Percentiles rank a stretch among this genome's conserved stretches.
Evolutionary conservation across 2,797 vertebrate genomes (phyloP).

Genomic region (Mus spretus): DNA sequence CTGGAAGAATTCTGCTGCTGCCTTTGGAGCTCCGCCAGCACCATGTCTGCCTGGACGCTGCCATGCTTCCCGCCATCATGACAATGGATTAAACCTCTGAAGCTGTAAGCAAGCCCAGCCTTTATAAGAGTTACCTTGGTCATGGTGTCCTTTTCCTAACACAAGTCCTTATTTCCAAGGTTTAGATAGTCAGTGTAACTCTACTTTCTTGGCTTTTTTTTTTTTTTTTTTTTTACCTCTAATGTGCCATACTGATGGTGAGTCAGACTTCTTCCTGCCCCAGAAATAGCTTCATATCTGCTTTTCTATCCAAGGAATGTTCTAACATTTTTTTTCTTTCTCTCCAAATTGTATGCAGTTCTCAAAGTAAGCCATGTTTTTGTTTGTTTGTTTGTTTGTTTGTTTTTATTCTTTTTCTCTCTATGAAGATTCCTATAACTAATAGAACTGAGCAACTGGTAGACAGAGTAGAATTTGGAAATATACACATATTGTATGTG

Average conservation of each 20-base stretch:
- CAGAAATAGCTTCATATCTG: not conserved
- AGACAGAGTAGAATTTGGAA: not conserved
- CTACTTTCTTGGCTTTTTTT: not conserved
- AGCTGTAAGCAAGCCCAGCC: not conserved
- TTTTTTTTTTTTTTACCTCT: not conserved
- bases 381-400: not conserved
- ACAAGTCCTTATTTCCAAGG: not conserved
- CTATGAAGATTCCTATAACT: not conserved
- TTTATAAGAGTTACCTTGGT: not conserved
- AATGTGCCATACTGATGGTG: not conserved
- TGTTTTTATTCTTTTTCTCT: not conserved
- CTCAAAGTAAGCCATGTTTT: conserved; percentile 2
- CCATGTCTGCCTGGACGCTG: not conserved
- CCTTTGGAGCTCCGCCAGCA: not conserved
- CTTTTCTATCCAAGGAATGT: conserved; percentile 4
- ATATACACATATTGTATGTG: too few species aligned
- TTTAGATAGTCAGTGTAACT: not conserved
- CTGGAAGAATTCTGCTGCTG: not conserved
- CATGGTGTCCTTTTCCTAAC: not conserved
- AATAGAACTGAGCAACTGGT: not conserved
- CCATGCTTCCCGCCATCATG: not conserved
- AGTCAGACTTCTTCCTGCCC: not conserved
- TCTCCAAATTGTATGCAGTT: not conserved
- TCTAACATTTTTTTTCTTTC: conserved; percentile 24
- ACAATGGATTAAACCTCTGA: not conserved